phyloP scores from a whole-genome alignment of 2,797 vertebrate species.

The Synaphobranchus kaupii region DNA sequence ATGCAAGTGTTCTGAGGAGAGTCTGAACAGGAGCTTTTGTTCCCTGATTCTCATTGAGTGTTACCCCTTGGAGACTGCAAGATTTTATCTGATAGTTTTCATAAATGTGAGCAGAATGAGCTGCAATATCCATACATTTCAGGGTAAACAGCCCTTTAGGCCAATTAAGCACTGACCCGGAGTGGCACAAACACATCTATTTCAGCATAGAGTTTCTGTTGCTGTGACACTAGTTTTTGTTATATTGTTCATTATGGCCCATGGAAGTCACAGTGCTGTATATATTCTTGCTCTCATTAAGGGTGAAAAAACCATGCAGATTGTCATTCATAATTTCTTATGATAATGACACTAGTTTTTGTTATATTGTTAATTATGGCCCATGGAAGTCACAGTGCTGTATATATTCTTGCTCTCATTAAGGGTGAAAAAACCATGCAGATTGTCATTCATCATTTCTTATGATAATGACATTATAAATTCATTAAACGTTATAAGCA shows the following conservation, averaged over 20 bases:
- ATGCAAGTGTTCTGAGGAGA: background rate
- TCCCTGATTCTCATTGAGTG: background rate
- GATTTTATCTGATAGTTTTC: conserved; percentile 5
- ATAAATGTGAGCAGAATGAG: background rate
- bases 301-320: background rate
- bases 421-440: background rate
- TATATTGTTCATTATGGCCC: background rate
- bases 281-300: background rate
- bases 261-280: background rate
- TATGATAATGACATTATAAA: background rate
- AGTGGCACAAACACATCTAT: background rate
- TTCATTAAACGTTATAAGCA: background rate
- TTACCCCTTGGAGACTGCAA: background rate
- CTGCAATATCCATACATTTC: background rate
- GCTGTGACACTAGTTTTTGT: background rate
- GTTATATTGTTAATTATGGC: background rate
- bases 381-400: background rate
- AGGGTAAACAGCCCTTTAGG: background rate
- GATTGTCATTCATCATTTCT: background rate
- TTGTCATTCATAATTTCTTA: background rate
- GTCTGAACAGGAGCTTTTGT: background rate
- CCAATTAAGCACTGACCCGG: background rate
- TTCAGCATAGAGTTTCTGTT: background rate
- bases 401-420: background rate
- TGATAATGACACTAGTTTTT: background rate